These are phyloP conservation scores for Nyctalus aviator DNA, from an alignment of 2,797 vertebrate species.

Conservation along the genomic window DNA sequence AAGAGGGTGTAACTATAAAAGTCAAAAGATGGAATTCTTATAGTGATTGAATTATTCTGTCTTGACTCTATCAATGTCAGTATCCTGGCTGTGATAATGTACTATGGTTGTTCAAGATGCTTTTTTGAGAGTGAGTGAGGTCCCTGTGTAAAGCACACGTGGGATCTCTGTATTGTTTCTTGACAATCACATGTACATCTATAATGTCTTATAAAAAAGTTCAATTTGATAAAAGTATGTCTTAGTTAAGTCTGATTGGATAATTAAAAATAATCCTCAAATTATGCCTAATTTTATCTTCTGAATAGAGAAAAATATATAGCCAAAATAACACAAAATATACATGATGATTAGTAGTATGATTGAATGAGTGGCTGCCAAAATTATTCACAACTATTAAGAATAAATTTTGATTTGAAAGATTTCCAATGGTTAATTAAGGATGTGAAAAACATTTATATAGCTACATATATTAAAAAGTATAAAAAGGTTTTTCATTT, in stretches of 20 bases:
- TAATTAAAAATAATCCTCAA: background rate
- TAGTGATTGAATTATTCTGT: background rate
- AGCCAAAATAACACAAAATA: background rate
- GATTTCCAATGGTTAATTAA: conserved; percentile 22
- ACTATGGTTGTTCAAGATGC: background rate
- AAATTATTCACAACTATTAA: background rate
- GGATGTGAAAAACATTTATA: background rate
- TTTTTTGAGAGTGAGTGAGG: background rate
- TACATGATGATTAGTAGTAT: background rate
- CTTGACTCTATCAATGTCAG: background rate
- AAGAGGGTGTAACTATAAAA: background rate
- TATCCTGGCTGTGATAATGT: background rate
- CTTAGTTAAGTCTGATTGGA: background rate
- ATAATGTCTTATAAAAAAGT: background rate
- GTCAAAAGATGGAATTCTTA: fast-evolving
- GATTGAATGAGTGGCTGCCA: background rate
- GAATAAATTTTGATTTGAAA: background rate
- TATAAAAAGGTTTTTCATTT: background rate
- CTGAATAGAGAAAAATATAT: background rate
- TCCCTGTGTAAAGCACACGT: background rate
- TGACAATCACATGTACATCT: background rate
- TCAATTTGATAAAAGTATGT: background rate
- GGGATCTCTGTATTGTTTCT: background rate
- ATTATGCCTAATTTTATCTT: background rate
- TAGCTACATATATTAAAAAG: background rate